Percentiles rank a stretch among this genome's conserved stretches.
These are phyloP conservation scores for Desmodus rotundus DNA, from an alignment of 2,113 vertebrate genomes.

Conservation along the genomic window DNA sequence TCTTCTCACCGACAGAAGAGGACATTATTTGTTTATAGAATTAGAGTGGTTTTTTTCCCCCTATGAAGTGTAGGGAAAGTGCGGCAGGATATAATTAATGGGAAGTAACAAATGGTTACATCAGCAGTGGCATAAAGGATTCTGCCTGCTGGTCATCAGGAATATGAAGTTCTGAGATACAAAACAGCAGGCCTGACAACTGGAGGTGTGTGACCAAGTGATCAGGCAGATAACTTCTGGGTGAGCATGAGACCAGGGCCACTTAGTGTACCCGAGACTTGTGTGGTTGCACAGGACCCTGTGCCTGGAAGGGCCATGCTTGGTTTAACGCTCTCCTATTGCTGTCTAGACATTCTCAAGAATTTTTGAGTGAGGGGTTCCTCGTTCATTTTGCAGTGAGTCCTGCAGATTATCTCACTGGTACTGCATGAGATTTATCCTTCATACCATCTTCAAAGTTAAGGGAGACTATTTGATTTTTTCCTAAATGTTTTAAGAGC, in stretches of 20 bases:
- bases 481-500: neutral
- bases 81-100: neutral
- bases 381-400: neutral
- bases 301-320: neutral
- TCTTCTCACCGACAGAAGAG: slow-evolving; percentile 18
- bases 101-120: neutral
- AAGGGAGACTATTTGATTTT: neutral
- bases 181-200: neutral
- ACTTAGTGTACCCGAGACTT: neutral
- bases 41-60: neutral
- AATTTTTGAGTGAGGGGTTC: neutral
- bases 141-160: neutral
- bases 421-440: neutral
- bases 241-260: neutral
- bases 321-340: neutral
- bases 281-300: neutral
- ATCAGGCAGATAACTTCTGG: neutral
- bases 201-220: neutral
- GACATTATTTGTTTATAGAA: slow-evolving; percentile 17
- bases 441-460: neutral
- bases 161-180: neutral
- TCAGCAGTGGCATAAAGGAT: neutral
- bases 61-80: neutral
- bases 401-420: neutral
- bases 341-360: neutral